A percentile compares a stretch with the other conserved stretches of the same genome.
These are phyloP conservation scores for Ophthalmolycus amberensis DNA, from an alignment of 2,113 vertebrate species.

Conservation along the genomic window DNA sequence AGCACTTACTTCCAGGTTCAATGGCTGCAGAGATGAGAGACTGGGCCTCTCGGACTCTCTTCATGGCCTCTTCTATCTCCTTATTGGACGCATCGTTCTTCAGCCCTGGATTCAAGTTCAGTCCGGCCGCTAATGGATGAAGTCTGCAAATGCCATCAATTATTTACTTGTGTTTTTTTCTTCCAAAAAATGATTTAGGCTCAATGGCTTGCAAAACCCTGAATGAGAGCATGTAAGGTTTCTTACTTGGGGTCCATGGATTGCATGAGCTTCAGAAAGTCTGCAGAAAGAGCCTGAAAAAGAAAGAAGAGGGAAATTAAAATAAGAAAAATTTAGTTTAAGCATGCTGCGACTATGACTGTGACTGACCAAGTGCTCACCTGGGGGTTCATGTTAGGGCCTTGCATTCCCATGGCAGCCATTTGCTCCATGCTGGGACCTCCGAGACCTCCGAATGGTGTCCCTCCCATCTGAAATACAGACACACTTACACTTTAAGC, in stretches of 20 bases:
- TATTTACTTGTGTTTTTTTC: constrained; percentile 14
- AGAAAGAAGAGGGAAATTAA: background rate
- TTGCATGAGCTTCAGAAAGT: constrained; percentile 97
- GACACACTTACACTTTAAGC: background rate
- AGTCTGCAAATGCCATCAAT: constrained; percentile 81
- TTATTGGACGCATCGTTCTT: constrained; percentile 96
- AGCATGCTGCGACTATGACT: background rate
- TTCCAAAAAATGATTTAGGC: too few relatives aligned
- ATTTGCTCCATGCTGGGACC: constrained; percentile 94
- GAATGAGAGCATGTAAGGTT: background rate
- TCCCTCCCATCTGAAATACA: constrained; percentile 91
- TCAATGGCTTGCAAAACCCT: background rate
- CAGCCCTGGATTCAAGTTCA: constrained; percentile 89
- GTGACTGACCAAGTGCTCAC: constrained; percentile 68
- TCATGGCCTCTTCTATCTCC: constrained; percentile 99
- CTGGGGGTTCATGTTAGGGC: constrained; percentile 95
- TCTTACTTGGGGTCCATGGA: constrained; percentile 99
- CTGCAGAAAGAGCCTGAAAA: constrained; percentile 91
- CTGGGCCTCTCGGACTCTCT: constrained; percentile 96
- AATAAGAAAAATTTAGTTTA: background rate
- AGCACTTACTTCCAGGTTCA: constrained; percentile 92
- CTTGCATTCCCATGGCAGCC: constrained; percentile 94
- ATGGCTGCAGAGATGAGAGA: constrained; percentile 98
- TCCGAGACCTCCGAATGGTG: constrained; percentile 92
- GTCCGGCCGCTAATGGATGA: constrained; percentile 93